These are phyloP conservation scores for Euplagia quadripunctaria DNA, from an alignment of 2,888 invertebrate species.

Conservation along the genomic window DNA sequence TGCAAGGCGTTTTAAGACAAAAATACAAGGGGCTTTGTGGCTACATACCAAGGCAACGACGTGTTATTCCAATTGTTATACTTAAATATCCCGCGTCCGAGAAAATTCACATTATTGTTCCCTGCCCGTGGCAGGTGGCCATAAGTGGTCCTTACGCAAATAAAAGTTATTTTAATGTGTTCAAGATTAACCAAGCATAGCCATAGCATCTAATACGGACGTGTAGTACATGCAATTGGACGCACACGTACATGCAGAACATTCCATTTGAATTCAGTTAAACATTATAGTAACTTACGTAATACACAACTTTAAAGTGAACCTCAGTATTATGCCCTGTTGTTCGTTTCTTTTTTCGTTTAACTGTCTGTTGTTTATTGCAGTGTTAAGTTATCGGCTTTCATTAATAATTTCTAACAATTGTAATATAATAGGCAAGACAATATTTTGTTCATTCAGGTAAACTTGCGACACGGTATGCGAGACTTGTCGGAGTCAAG, in stretches of 20 bases:
- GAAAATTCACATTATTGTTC: too few species aligned
- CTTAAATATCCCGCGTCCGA: too few species aligned
- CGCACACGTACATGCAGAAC: too few species aligned
- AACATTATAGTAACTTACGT: not conserved
- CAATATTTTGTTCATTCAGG: slow-evolving; percentile 72
- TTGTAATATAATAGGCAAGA: not conserved
- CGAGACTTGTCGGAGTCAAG: slow-evolving; percentile 91
- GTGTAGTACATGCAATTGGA: too few species aligned
- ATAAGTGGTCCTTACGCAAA: too few species aligned
- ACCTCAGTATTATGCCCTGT: not conserved
- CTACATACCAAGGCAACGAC: not conserved
- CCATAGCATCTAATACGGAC: too few species aligned
- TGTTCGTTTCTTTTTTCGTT: too few species aligned
- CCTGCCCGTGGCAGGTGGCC: too few species aligned
- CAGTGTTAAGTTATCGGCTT: too few species aligned
- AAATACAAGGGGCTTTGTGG: not conserved
- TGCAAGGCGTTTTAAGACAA: not conserved
- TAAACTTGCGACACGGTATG: slow-evolving; percentile 94
- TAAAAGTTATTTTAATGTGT: too few species aligned
- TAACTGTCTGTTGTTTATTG: not conserved
- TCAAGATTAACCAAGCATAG: too few species aligned
- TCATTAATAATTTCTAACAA: not conserved
- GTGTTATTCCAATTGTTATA: too few species aligned
- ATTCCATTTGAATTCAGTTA: not conserved
- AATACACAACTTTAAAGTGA: not conserved